Conservation (phyloP, 2,113 vertebrate species). For the Euleptes europaea region DNA sequence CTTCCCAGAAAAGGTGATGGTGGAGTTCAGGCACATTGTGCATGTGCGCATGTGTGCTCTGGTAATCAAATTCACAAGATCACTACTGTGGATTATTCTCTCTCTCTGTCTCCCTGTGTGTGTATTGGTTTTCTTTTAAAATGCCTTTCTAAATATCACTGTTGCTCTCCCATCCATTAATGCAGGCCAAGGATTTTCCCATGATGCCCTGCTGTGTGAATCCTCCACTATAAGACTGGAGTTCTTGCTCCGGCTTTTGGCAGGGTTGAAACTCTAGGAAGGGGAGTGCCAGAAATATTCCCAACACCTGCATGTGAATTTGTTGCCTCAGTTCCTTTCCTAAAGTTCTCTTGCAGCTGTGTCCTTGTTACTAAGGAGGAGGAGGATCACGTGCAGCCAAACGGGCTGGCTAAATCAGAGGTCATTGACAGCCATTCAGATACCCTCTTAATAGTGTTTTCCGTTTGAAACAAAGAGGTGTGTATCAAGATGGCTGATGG, state of each 20-base stretch:
- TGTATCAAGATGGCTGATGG: not conserved
- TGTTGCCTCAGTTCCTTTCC: too few relatives aligned
- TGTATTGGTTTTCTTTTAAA: not conserved
- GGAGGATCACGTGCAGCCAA: too few relatives aligned
- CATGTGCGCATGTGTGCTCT: not conserved
- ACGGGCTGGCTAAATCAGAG: not conserved
- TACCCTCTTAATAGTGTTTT: too few relatives aligned
- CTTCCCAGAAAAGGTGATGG: not conserved
- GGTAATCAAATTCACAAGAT: not conserved
- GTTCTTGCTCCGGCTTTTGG: rapidly evolving
- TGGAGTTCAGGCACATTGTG: not conserved
- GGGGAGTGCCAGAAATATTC: not conserved
- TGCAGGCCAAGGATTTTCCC: slow-evolving; percentile 32
- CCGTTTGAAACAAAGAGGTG: not conserved
- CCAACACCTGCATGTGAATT: not conserved
- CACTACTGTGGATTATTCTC: too few relatives aligned
- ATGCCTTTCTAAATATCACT: not conserved
- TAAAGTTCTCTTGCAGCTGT: not conserved
- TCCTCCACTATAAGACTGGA: not conserved
- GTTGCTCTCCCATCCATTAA: rapidly evolving
- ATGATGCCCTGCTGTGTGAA: not conserved
- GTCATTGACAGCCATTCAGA: not conserved
- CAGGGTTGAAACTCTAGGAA: slow-evolving; percentile 20
- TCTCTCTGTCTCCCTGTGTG: too few relatives aligned
- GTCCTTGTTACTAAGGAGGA: not conserved